Base-by-base conservation (phyloP, 1,140 invertebrate genomes). In the Penaeus chinensis region DNA sequence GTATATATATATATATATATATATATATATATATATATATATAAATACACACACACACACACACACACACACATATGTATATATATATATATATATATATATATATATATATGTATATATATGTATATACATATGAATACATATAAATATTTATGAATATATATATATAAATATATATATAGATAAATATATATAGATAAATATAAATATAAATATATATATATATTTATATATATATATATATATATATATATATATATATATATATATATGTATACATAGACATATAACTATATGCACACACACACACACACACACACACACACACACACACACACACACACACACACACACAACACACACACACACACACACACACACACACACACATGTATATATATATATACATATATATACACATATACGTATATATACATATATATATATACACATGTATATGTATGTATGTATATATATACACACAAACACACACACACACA, bases 101-200 rank as follows among this genome's bases (percentile, higher is more conserved):
- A 4, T 42, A 42, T 5, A 42, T 42, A 42, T 42, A 42, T 42
- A 42, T 54, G 2, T 54, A 54, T 54, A 54, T 54, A 54, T 54
- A 54, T 54, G 10, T 54, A 54, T 54, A 11, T 54, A 54, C 2
- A 54, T 54, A 54, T 54, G 2, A 1, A 54, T 54, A 54, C 2
- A 13, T 16, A 54, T 16, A 71, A 20, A 71, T 71, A 71, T 71
- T 71, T 20, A 69, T 69, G 19, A 16, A 54, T 66, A 66, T 66
- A 66, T 66, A 66, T 66, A 66, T 66, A 66, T 66, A 66, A 22
- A 66, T 66, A 66, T 66, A 66, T 66, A 66, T 66, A 19, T 66
- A 66, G 16, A 66, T 66, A 66, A 22, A 66, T 66, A 22, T 66
- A 19, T 66, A 66, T 27, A 69, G 19, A 65, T 65, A 65, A 20